Base-by-base conservation (phyloP, 2,888 invertebrate genomes). In the Leptarthrus brevirostris region DNA sequence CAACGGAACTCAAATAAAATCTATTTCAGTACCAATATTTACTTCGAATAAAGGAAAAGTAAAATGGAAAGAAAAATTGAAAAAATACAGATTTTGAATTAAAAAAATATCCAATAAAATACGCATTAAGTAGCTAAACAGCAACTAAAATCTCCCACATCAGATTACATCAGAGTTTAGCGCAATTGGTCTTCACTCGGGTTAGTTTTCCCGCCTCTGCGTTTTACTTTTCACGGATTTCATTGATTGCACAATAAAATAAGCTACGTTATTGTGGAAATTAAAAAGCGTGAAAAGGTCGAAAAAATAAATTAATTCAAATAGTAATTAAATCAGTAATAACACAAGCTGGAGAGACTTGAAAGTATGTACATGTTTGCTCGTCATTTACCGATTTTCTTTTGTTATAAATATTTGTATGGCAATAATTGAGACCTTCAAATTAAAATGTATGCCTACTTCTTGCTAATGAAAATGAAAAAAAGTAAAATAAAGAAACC, bases 261-360 rank as follows among this genome's bases (percentile, higher is more conserved):
- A 22, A 30, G 61, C 53, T 16, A 18, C 20, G 22, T 16, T n/a
- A 10, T 49, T 47, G 47, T 47, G 16, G 18, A 49, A 66, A 66
- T 66, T 66, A 66, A 66, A 66, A 66, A 66, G 66, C 66, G 66
- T 66, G 49, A 66, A 66, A 66, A 47, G 26, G 10, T 66, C 18
- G 24, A 66, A 47, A 47, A 24, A 66, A 22, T 34, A 24, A 24
- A 26, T 4, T 47, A 66, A 24, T 66, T 10, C 6, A 66, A 47
- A 44, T 47, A 20, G 20, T 47, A 47, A 47, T 66, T 16, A 22
- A 66, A 66, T 6, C 16, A 16, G 66, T 22, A 20, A 24, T 47
- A 66, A n/a, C n/a, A n/a, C n/a, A n/a, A n/a, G n/a, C n/a, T n/a
- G n/a, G n/a, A n/a, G n/a, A n/a, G n/a, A n/a, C n/a, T n/a, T n/a